Conservation (phyloP, 2,888 invertebrate species). For the Ectropis crepuscularia region DNA sequence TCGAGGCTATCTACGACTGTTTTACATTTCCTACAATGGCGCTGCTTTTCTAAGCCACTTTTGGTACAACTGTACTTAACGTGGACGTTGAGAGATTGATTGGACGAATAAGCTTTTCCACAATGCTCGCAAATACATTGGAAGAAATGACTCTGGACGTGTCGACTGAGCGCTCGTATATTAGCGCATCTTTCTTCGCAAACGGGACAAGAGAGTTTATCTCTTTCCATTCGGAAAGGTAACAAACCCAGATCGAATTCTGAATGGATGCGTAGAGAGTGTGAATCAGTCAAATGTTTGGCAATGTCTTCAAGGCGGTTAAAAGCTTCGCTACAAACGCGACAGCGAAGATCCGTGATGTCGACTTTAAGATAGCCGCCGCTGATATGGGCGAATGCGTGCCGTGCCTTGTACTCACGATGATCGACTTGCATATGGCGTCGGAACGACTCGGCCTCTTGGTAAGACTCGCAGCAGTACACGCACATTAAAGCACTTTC, state of each 20-base stretch:
- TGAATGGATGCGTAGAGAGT: slow-evolving; percentile 52
- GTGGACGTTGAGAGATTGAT: slow-evolving; percentile 55
- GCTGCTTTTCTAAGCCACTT: slow-evolving; percentile 39
- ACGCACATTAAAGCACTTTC: slow-evolving; percentile 65
- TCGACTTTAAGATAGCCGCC: slow-evolving; percentile 57
- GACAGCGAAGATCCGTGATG: slow-evolving; percentile 61
- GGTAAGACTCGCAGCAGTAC: slow-evolving; percentile 62
- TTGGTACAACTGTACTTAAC: slow-evolving; percentile 45
- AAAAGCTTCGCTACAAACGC: slow-evolving; percentile 53
- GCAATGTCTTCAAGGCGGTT: slow-evolving; percentile 51
- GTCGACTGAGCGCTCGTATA: slow-evolving; percentile 59
- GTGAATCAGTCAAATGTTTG: slow-evolving; percentile 52
- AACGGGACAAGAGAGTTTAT: slow-evolving; percentile 52
- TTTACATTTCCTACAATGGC: slow-evolving; percentile 55
- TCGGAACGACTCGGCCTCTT: slow-evolving; percentile 52
- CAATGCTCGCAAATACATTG: slow-evolving; percentile 67
- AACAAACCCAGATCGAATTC: slow-evolving; percentile 60
- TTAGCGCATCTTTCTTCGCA: slow-evolving; percentile 57
- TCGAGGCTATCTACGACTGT: slow-evolving; percentile 52
- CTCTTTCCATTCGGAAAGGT: slow-evolving; percentile 57
- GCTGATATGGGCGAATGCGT: slow-evolving; percentile 49
- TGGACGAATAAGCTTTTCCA: slow-evolving; percentile 62
- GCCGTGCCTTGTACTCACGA: slow-evolving; percentile 39
- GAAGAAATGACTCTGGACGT: slow-evolving; percentile 62
- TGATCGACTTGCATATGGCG: slow-evolving; percentile 53